Base-by-base conservation (phyloP, 1,140 invertebrate species). In the Lasioglossum baleicum region DNA sequence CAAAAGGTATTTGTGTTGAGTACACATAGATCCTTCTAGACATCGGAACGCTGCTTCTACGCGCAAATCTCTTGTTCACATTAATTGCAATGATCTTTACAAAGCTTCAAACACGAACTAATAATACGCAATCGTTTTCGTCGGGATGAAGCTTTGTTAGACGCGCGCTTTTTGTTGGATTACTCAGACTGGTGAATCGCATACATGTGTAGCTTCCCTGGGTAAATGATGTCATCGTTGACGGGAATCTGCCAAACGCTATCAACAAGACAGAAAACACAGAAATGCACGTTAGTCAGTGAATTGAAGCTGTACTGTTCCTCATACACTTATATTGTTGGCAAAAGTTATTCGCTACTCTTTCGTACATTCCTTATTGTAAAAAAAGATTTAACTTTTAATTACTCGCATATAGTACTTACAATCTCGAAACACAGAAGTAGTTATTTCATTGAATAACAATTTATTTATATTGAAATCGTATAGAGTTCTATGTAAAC, bases 131-230 rank as follows among this genome's bases (percentile, higher is more conserved):
- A 82, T 42, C 40, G 61, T 63, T 69, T 61, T 66, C 72, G 22
- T 15, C 63, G 22, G 58, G 81, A 82, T 86, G 84, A 86, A 83
- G 74, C 71, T 83, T 87, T 81, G 75, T 61, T 72, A 66, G 53
- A 83, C 85, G 88, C 91, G 90, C 90, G 88, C 86, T 85, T 85
- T 88, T 87, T 87, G 76, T 83, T 89, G 85, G 85, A 82, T 92
- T 92, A 92, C 90, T 92, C 87, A 91, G 80, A 89, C 82, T 88
- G 87, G 85, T 90, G 88, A 92, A 88, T 90, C 91, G 94, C 96
- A 95, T 96, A 98, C 97, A 98, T 94, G 97, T 98, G 91, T 97
- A 98, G 90, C 95, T 97, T 89, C 97, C 97, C 92, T 97, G 96
- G 83, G 96, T 96, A 94, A 96, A 97, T 67, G 95, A 95, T 76